These are phyloP conservation scores for Isurus oxyrinchus DNA, from an alignment of 2,113 vertebrate genomes.

Conservation along the genomic window DNA sequence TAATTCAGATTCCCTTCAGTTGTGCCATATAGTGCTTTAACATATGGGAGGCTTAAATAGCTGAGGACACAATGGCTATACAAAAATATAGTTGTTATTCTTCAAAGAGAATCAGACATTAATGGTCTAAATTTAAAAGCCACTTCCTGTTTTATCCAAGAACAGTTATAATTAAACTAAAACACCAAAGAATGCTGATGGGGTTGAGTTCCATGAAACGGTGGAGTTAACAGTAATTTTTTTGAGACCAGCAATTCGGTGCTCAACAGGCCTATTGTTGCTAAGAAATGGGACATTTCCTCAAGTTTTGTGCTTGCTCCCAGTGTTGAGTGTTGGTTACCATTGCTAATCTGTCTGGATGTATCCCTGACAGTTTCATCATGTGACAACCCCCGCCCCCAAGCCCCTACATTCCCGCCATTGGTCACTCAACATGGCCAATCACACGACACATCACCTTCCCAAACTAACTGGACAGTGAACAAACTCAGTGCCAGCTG, in stretches of 20 bases:
- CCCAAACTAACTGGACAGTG: background rate
- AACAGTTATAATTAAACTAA: background rate
- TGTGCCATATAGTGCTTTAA: background rate
- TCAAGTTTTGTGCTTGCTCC: background rate
- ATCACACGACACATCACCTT: background rate
- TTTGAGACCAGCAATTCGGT: background rate
- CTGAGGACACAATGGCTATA: background rate
- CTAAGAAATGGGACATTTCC: background rate
- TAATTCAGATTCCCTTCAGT: background rate
- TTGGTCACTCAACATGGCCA: too few species aligned
- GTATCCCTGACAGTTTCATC: background rate
- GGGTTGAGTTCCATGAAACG: background rate
- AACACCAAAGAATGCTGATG: background rate
- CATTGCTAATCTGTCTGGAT: background rate
- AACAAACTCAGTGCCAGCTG: background rate
- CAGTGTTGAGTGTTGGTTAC: background rate
- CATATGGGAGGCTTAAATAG: background rate
- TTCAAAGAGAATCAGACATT: background rate
- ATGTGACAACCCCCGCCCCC: background rate
- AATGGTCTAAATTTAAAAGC: background rate
- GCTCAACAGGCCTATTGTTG: background rate
- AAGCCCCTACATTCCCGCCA: background rate
- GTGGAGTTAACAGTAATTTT: background rate
- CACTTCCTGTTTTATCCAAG: background rate
- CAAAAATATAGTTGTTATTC: background rate